phyloP scores from a whole-genome alignment of 2,797 vertebrate species.

The Neopelma chrysocephalum region DNA sequence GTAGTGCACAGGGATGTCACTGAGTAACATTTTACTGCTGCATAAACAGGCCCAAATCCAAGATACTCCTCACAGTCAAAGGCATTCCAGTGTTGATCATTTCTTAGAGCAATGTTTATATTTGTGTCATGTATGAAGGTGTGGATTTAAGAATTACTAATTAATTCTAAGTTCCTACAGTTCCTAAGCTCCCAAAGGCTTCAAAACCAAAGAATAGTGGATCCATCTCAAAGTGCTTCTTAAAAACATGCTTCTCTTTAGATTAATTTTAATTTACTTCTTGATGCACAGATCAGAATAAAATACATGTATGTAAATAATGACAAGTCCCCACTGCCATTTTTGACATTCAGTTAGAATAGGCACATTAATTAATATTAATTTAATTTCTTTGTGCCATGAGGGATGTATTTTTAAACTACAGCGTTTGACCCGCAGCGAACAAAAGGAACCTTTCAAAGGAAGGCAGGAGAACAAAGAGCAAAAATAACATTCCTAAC shows the following conservation, averaged over 20 bases:
- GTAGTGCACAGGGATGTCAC: neutral
- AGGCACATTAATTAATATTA: neutral
- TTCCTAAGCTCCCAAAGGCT: neutral
- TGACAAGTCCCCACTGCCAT: neutral
- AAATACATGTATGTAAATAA: neutral
- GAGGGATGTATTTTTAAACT: neutral
- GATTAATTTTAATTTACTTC: neutral
- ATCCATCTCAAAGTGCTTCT: neutral
- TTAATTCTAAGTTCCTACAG: neutral
- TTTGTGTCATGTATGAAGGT: neutral
- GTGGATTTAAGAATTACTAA: neutral
- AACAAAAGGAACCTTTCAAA: slow-evolving; percentile 32
- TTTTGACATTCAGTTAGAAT: neutral
- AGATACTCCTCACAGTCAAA: neutral
- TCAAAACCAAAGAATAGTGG: neutral
- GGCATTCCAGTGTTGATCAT: neutral
- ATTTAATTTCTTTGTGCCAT: neutral
- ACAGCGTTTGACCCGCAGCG: rapidly evolving
- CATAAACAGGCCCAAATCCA: neutral
- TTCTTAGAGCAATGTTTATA: neutral
- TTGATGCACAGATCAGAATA: neutral
- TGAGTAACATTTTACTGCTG: neutral
- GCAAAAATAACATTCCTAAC: neutral
- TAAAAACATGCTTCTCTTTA: neutral
- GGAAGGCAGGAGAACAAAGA: neutral